Conservation (phyloP, 2,797 vertebrate species). For the Crenichthys baileyi region DNA sequence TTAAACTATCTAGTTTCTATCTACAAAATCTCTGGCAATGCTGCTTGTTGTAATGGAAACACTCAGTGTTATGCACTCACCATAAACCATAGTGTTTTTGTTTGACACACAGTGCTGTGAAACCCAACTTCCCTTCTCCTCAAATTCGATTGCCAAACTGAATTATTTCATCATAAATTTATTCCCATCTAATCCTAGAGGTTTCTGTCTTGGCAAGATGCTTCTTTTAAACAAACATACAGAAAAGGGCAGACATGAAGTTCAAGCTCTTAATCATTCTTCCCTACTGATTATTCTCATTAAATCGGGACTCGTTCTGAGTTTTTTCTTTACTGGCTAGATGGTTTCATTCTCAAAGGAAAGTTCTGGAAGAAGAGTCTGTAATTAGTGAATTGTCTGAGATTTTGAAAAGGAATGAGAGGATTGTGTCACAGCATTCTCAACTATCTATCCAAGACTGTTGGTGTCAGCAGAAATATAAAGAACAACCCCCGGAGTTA, state of each 20-base stretch:
- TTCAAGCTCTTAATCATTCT: conserved; percentile 52
- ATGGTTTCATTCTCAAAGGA: conserved; percentile 43
- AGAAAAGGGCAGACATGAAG: conserved; percentile 38
- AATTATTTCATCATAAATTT: conserved; percentile 73
- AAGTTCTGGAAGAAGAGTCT: conserved; percentile 38
- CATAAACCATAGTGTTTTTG: conserved; percentile 64
- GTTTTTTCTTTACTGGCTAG: conserved; percentile 36
- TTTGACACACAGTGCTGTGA: conserved; percentile 68
- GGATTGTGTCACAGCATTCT: conserved; percentile 45
- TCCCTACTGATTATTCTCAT: conserved; percentile 32
- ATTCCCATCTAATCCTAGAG: conserved; percentile 72
- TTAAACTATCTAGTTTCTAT: not conserved
- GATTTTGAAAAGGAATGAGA: conserved; percentile 45
- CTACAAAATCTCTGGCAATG: conserved; percentile 32
- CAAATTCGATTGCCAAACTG: conserved; percentile 61
- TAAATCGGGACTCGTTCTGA: conserved; percentile 28
- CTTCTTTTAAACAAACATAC: conserved; percentile 59
- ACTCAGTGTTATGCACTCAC: conserved; percentile 46
- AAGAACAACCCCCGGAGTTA: not conserved
- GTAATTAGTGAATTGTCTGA: conserved; percentile 57
- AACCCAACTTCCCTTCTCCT: conserved; percentile 48
- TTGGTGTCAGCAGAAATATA: conserved; percentile 17
- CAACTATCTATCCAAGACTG: conserved; percentile 25
- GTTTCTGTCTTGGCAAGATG: conserved; percentile 55
- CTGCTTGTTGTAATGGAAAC: conserved; percentile 54